A percentile compares a stretch with the other conserved stretches of the same genome.
phyloP scores from a whole-genome alignment of 2,797 vertebrate species.

The Buceros bicornis region DNA sequence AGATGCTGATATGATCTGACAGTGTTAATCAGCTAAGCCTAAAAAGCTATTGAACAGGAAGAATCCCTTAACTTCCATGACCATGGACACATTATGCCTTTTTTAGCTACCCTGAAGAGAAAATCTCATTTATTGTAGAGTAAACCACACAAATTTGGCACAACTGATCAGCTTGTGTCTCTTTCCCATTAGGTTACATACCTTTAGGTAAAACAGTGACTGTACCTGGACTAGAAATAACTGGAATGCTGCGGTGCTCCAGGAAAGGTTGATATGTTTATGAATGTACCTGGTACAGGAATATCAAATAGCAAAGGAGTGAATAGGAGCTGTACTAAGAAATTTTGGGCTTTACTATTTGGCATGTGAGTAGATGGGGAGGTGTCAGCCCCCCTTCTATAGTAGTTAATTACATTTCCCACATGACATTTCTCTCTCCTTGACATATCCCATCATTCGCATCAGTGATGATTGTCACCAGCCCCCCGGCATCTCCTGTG shows the following conservation, averaged over 20 bases:
- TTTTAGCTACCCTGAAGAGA: neutral
- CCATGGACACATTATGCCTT: neutral
- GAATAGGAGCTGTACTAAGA: neutral
- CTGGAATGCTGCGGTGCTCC: neutral
- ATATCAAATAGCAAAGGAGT: neutral
- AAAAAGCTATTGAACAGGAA: neutral
- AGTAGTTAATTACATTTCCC: constrained; percentile 61
- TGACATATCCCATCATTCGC: constrained; percentile 67
- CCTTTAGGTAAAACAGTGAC: neutral
- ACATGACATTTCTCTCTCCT: constrained; percentile 67
- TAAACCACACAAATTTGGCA: neutral
- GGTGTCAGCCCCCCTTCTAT: neutral
- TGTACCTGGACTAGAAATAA: neutral
- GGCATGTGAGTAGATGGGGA: constrained; percentile 20
- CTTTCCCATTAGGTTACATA: neutral
- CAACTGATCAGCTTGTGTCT: neutral
- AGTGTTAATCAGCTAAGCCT: neutral
- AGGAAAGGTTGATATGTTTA: neutral
- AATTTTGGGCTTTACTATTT: neutral
- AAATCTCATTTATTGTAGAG: neutral
- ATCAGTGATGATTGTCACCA: constrained; percentile 64
- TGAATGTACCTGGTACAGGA: neutral
- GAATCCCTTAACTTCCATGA: neutral
- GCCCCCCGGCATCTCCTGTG: constrained; percentile 25
- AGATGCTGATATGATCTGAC: constrained; percentile 13